These are phyloP conservation scores for Tiliqua scincoides DNA, from an alignment of 2,113 vertebrate genomes.

Conservation along the genomic window DNA sequence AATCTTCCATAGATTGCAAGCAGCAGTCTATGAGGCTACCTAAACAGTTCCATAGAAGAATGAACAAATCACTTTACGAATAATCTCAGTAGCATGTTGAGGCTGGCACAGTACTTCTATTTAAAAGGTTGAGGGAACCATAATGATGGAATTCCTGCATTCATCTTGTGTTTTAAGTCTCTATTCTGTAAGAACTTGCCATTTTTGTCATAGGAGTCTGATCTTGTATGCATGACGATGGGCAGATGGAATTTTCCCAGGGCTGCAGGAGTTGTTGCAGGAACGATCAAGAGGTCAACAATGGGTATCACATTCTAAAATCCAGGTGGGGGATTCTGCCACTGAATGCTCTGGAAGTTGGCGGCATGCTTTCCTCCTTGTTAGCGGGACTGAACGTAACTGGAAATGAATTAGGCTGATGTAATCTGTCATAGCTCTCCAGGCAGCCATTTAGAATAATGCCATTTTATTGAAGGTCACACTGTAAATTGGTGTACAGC, in stretches of 20 bases:
- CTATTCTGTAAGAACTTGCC: not conserved
- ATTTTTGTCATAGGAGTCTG: not conserved
- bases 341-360: not conserved
- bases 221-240: not conserved
- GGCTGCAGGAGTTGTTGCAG: not conserved
- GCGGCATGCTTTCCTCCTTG: not conserved
- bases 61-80: not conserved
- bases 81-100: not conserved
- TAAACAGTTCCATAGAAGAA: not conserved
- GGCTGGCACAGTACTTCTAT: not conserved
- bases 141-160: not conserved
- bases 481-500: slow-evolving; percentile 26
- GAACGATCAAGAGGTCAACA: not conserved
- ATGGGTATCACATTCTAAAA: not conserved
- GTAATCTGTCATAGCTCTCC: slow-evolving; percentile 34
- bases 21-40: not conserved
- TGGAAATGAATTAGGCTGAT: slow-evolving; percentile 32
- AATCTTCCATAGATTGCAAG: not conserved
- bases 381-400: not conserved
- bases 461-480: slow-evolving; percentile 32
- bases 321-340: slow-evolving; percentile 1
- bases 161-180: not conserved
- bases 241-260: not conserved
- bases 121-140: not conserved
- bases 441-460: slow-evolving; percentile 31